phyloP scores from a whole-genome alignment of 2,113 vertebrate species.

The Oncorhynchus gorbuscha region DNA sequence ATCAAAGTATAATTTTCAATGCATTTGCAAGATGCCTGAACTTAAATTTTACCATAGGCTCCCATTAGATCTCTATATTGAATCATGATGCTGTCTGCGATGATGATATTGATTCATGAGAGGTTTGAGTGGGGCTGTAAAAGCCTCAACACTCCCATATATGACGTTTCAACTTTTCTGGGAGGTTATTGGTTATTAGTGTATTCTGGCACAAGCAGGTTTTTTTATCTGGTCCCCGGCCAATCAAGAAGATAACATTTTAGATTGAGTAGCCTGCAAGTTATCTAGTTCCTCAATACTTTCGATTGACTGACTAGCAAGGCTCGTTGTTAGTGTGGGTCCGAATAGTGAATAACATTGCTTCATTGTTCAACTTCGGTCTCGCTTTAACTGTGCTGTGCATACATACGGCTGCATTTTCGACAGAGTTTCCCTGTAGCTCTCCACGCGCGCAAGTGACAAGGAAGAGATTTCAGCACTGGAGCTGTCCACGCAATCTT shows the following conservation, averaged over 20 bases:
- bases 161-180: conserved; percentile 1
- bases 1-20: no score
- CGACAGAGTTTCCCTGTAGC: conserved; percentile 21
- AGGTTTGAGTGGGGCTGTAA: no score
- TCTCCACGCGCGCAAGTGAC: conserved; percentile 41
- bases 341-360: background rate
- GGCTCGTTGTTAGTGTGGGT: background rate
- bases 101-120: no score
- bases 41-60: no score
- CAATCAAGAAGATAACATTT: conserved; percentile 48
- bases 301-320: conserved; percentile 12
- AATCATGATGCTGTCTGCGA: background rate
- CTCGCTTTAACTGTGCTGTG: background rate
- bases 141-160: background rate
- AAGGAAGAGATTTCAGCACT: conserved; percentile 68
- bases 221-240: conserved; percentile 29
- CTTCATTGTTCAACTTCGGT: background rate
- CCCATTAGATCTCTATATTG: no score
- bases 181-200: conserved; percentile 47
- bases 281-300: conserved; percentile 41
- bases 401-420: background rate
- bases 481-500: conserved; percentile 70
- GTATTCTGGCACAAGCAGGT: conserved; percentile 25
- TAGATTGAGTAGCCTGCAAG: conserved; percentile 32
- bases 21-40: no score